These are phyloP conservation scores for Etheostoma cragini DNA, from an alignment of 2,113 vertebrate genomes.

Conservation along the genomic window DNA sequence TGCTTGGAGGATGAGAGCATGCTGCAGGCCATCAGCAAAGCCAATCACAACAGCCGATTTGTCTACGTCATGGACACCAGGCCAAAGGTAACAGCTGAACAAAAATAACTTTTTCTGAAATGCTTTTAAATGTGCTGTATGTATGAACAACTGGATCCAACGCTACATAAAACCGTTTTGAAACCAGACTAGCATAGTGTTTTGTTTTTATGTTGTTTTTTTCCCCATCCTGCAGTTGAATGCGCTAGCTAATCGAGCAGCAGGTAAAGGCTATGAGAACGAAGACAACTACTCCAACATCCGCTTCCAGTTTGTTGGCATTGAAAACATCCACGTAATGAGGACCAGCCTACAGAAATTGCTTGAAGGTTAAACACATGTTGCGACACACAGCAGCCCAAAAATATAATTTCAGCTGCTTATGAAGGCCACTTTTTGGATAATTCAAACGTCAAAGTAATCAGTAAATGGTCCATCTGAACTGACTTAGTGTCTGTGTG, in stretches of 20 bases:
- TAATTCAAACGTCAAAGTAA: not conserved
- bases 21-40: slow-evolving; percentile 96
- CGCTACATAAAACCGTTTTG: not conserved
- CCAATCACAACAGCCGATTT: slow-evolving; percentile 91
- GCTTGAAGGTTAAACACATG: slow-evolving; percentile 88
- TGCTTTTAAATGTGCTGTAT: not conserved
- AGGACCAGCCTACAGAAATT: slow-evolving; percentile 95
- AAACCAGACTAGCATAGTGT: not conserved
- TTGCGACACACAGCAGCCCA: not conserved
- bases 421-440: not conserved
- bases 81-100: slow-evolving; percentile 87
- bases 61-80: slow-evolving; percentile 98
- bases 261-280: slow-evolving; percentile 99
- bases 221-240: slow-evolving; percentile 87
- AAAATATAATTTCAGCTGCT: not conserved
- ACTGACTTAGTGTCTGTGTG: not conserved
- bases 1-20: slow-evolving; percentile 97
- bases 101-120: not conserved
- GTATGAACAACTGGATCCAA: not conserved
- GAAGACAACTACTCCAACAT: slow-evolving; percentile 99
- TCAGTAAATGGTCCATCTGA: not conserved
- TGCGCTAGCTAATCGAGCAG: slow-evolving; percentile 96
- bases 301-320: slow-evolving; percentile 98
- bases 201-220: not conserved
- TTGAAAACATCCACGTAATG: slow-evolving; percentile 99